phyloP scores from a whole-genome alignment of 2,113 vertebrate genomes.

The Lampris megalopsis region DNA sequence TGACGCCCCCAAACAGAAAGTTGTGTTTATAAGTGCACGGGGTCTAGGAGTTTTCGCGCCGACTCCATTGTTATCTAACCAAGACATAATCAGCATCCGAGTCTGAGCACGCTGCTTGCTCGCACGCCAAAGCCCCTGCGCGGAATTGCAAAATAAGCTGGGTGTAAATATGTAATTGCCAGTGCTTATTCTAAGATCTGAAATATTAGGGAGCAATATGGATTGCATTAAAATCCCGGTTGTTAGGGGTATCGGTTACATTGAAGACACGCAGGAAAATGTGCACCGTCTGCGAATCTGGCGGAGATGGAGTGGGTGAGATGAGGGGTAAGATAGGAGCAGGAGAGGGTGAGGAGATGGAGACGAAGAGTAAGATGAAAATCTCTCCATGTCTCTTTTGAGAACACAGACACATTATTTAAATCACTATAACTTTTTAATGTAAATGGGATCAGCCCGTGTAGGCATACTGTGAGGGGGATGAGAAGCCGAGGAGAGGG shows the following conservation, averaged over 20 bases:
- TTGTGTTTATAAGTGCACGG: slow-evolving; percentile 62
- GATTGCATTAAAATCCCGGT: slow-evolving; percentile 82
- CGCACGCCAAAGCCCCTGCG: slow-evolving; percentile 67
- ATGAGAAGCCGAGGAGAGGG: slow-evolving; percentile 15
- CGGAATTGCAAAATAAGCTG: slow-evolving; percentile 82
- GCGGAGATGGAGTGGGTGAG: slow-evolving; percentile 91
- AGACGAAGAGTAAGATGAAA: slow-evolving; percentile 79
- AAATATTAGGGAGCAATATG: slow-evolving; percentile 83
- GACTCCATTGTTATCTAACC: slow-evolving; percentile 78
- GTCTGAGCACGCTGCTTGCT: slow-evolving; percentile 57
- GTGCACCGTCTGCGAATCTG: slow-evolving; percentile 88
- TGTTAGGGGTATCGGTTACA: slow-evolving; percentile 82
- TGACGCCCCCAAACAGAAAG: slow-evolving; percentile 77
- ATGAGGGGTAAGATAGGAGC: slow-evolving; percentile 70
- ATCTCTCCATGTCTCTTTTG: slow-evolving; percentile 89
- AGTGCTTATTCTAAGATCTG: slow-evolving; percentile 82
- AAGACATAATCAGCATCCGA: slow-evolving; percentile 76
- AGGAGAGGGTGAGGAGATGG: slow-evolving; percentile 82
- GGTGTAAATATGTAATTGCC: slow-evolving; percentile 85
- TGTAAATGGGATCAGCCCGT: slow-evolving; percentile 93
- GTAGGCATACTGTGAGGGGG: slow-evolving; percentile 80
- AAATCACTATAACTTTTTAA: slow-evolving; percentile 92
- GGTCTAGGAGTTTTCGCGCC: slow-evolving; percentile 58
- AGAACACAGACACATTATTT: slow-evolving; percentile 95
- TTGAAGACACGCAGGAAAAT: slow-evolving; percentile 90